These are phyloP conservation scores for Artemia sp. DNA, from an alignment of 2,888 invertebrate species.

Conservation along the genomic window DNA sequence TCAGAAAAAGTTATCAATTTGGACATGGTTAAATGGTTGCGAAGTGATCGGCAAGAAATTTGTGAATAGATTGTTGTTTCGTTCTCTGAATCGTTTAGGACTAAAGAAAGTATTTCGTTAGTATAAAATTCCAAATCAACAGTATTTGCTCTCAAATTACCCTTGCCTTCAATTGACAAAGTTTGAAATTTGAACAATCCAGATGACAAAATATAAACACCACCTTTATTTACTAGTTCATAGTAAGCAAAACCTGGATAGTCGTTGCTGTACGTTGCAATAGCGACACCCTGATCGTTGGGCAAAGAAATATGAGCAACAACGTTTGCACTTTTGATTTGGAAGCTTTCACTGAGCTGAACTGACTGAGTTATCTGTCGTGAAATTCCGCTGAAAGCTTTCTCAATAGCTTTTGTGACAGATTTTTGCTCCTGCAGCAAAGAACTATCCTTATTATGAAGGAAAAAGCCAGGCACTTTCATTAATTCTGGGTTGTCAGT, in stretches of 20 bases:
- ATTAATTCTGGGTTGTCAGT: constrained; percentile 52
- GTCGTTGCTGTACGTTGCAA: constrained; percentile 32
- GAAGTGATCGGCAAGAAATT: constrained; percentile 22
- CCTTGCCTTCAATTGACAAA: constrained; percentile 25
- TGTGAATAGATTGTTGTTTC: constrained; percentile 23
- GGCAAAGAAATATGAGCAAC: constrained; percentile 7
- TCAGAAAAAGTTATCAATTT: neutral
- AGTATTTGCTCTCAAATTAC: constrained; percentile 31
- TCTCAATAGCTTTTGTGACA: constrained; percentile 46
- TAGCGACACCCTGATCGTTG: constrained; percentile 32
- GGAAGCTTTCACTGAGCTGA: no score
- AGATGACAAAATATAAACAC: constrained; percentile 35
- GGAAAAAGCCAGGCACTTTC: constrained; percentile 52
- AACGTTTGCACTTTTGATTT: neutral
- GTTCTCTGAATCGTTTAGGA: constrained; percentile 33
- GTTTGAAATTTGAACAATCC: constrained; percentile 39
- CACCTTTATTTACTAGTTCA: constrained; percentile 37
- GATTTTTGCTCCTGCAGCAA: constrained; percentile 60
- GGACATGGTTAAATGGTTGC: constrained; percentile 20
- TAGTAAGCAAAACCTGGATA: constrained; percentile 36
- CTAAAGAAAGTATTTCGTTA: constrained; percentile 48
- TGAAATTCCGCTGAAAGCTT: constrained; percentile 40
- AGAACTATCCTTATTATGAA: constrained; percentile 55
- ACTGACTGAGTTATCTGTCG: constrained; percentile 33
- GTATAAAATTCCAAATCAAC: constrained; percentile 61